Conservation (phyloP, 2,113 vertebrate species). For the Pelecanus crispus region DNA sequence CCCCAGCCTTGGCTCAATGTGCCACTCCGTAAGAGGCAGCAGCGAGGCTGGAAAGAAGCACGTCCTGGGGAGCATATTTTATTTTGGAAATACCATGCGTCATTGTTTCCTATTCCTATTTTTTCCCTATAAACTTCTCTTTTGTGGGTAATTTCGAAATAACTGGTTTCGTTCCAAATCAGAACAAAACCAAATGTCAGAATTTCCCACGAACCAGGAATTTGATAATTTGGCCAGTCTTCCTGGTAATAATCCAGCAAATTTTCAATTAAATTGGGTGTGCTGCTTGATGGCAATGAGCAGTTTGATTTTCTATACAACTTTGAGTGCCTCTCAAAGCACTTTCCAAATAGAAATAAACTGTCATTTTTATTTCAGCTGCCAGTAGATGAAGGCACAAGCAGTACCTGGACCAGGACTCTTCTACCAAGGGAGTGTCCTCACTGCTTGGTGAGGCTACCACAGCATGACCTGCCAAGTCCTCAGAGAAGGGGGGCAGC, state of each 20-base stretch:
- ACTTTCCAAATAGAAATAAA: neutral
- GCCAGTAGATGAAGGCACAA: neutral
- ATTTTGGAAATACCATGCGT: constrained; percentile 40
- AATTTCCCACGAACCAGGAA: constrained; percentile 55
- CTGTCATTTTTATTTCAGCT: neutral
- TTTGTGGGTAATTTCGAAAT: constrained; percentile 44
- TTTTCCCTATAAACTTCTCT: constrained; percentile 26
- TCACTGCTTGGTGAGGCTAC: neutral
- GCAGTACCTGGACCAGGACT: neutral
- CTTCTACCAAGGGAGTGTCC: neutral
- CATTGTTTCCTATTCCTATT: constrained; percentile 58
- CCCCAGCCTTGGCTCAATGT: neutral
- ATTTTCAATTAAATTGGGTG: neutral
- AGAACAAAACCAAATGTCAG: constrained; percentile 42
- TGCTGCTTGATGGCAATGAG: neutral
- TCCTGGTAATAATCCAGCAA: constrained; percentile 12
- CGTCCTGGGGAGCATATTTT: neutral
- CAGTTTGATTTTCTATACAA: neutral
- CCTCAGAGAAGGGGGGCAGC: neutral
- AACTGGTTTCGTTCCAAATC: neutral
- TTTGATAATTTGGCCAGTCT: constrained; percentile 11
- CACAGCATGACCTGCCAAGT: neutral
- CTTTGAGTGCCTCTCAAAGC: neutral
- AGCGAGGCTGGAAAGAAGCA: neutral
- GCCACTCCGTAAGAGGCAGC: neutral